Conservation (phyloP, 2,113 vertebrate genomes). For the Larimichthys polyactis region DNA sequence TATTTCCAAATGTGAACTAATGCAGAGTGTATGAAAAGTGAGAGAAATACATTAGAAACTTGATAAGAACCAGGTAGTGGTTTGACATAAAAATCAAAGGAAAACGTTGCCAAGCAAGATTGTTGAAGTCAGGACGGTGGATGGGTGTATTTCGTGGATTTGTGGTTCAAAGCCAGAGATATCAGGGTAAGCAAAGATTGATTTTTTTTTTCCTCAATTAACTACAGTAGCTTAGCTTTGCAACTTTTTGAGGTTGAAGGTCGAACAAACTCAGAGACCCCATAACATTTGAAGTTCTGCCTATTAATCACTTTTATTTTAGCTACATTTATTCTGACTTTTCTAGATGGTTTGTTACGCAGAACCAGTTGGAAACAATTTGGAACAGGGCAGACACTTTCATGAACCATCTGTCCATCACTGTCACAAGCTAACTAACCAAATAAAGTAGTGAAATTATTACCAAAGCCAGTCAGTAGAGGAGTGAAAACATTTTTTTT, state of each 20-base stretch:
- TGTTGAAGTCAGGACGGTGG: background rate
- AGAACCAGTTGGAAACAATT: too few species aligned
- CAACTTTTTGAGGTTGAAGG: too few species aligned
- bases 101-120: background rate
- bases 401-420: too few species aligned
- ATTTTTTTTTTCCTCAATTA: background rate
- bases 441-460: too few species aligned
- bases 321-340: background rate
- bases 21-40: background rate
- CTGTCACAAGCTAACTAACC: too few species aligned
- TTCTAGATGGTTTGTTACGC: too few species aligned
- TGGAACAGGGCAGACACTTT: too few species aligned
- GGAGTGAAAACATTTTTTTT: too few species aligned
- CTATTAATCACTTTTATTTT: background rate
- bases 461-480: too few species aligned
- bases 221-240: background rate
- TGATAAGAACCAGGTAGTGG: background rate
- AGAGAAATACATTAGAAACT: background rate
- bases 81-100: conserved; percentile 10
- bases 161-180: background rate
- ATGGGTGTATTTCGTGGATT: background rate
- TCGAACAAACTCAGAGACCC: background rate
- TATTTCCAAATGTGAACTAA: background rate
- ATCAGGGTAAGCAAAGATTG: too few species aligned
- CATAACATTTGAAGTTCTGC: background rate